Conservation (phyloP, 2,888 invertebrate genomes). For the Xylophagus ater region DNA sequence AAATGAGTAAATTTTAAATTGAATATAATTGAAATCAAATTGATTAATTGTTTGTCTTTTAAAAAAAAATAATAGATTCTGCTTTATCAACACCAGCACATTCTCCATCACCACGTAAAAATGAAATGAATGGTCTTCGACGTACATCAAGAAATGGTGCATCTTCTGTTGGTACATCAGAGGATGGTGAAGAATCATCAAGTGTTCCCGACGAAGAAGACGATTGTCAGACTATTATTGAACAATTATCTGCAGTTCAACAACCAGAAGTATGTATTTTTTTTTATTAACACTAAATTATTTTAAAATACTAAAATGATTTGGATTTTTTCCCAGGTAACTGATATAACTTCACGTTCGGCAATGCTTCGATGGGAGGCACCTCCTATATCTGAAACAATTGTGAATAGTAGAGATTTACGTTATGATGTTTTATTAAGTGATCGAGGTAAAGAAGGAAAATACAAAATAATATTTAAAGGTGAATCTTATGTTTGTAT, state of each 20-base stretch:
- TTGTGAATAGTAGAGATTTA: constrained; percentile 38
- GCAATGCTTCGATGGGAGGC: constrained; percentile 78
- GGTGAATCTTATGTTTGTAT: constrained; percentile 66
- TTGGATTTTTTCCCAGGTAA: constrained; percentile 48
- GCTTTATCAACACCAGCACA: constrained; percentile 46
- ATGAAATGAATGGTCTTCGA: constrained; percentile 45
- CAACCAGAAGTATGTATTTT: constrained; percentile 51
- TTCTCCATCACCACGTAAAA: constrained; percentile 56
- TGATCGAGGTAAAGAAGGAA: constrained; percentile 65
- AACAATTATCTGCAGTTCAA: constrained; percentile 61
- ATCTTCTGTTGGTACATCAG: constrained; percentile 54
- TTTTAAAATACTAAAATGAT: constrained; percentile 3
- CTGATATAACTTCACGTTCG: constrained; percentile 71
- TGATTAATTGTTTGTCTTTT: constrained; percentile 22
- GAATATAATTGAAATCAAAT: background rate
- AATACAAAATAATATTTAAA: constrained; percentile 75
- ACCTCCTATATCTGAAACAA: constrained; percentile 36
- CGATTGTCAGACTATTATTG: constrained; percentile 55
- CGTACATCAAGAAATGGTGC: constrained; percentile 39
- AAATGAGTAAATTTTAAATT: constrained; percentile 41
- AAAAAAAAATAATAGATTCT: constrained; percentile 39
- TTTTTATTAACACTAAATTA: constrained; percentile 6
- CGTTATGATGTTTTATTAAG: constrained; percentile 73
- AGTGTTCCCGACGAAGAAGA: constrained; percentile 63
- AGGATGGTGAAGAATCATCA: constrained; percentile 66